Percentiles rank a stretch among this genome's conserved stretches.
phyloP scores from a whole-genome alignment of 2,888 invertebrate species.

The Stegophylla sp. region DNA sequence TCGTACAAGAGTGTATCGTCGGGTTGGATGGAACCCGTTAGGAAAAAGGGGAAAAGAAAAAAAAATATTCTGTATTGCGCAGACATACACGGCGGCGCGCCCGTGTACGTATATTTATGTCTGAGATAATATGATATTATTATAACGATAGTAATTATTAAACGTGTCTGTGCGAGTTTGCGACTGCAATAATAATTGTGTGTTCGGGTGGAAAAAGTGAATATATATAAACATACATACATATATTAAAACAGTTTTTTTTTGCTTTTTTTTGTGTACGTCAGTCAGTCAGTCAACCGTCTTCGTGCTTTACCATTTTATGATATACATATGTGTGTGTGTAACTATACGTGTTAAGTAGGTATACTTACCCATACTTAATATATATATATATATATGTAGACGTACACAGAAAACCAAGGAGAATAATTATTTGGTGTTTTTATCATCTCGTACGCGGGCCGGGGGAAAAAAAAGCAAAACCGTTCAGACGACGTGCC shows the following conservation, averaged over 20 bases:
- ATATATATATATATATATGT: too few species aligned
- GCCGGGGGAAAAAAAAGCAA: background rate
- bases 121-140: background rate
- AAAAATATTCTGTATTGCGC: background rate
- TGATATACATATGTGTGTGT: too few species aligned
- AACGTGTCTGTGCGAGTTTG: constrained; percentile 12
- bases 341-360: background rate
- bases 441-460: background rate
- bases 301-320: too few species aligned
- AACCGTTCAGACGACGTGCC: background rate
- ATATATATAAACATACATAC: too few species aligned
- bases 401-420: constrained; percentile 19
- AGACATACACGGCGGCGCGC: background rate
- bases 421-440: constrained; percentile 8
- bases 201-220: constrained; percentile 9
- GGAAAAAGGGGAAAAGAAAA: constrained; percentile 7
- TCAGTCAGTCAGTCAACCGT: too few species aligned
- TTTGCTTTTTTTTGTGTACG: too few species aligned
- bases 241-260: too few species aligned
- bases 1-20: background rate
- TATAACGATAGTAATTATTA: constrained; percentile 45
- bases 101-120: background rate
- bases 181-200: constrained; percentile 38
- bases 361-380: constrained; percentile 3
- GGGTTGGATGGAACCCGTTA: constrained; percentile 36